These are phyloP conservation scores for Chloroceryle inda DNA, from an alignment of 2,797 vertebrate species.

Conservation along the genomic window DNA sequence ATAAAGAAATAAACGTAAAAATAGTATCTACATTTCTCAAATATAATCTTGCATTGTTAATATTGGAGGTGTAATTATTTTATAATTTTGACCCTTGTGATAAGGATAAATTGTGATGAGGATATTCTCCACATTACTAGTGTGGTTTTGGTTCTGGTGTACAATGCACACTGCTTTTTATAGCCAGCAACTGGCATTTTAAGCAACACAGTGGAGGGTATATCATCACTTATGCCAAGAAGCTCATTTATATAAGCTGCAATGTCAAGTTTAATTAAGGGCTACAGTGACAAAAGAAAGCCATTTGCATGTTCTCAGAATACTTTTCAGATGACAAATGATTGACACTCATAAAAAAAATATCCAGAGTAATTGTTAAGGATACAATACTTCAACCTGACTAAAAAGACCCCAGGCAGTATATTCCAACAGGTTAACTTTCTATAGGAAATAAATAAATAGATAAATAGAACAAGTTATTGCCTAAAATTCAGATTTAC, in stretches of 20 bases:
- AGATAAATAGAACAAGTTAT: constrained; percentile 18
- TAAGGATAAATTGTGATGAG: neutral
- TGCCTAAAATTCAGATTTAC: constrained; percentile 18
- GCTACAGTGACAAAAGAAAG: constrained; percentile 48
- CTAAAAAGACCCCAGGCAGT: neutral
- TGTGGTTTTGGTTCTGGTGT: constrained; percentile 6
- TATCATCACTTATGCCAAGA: constrained; percentile 38
- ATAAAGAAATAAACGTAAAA: neutral
- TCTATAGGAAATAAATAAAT: neutral
- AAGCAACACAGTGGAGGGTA: neutral
- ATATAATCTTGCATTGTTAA: neutral
- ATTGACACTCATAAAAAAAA: neutral
- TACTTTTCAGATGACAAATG: constrained; percentile 1
- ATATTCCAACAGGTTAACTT: neutral
- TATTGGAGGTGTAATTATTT: neutral
- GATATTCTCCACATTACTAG: neutral
- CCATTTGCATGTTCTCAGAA: constrained; percentile 20
- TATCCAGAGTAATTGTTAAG: constrained; percentile 20
- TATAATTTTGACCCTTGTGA: constrained; percentile 3
- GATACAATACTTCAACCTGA: constrained; percentile 21
- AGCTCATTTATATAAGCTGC: constrained; percentile 29
- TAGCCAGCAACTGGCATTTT: constrained; percentile 36
- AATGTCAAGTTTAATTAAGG: constrained; percentile 62
- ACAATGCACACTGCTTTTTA: neutral
- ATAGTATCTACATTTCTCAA: neutral